Evolutionary conservation across 2,113 vertebrate species (phyloP), one percentile per base, ranked within the genome.

Genomic region (Phrynosoma platyrhinos): DNA sequence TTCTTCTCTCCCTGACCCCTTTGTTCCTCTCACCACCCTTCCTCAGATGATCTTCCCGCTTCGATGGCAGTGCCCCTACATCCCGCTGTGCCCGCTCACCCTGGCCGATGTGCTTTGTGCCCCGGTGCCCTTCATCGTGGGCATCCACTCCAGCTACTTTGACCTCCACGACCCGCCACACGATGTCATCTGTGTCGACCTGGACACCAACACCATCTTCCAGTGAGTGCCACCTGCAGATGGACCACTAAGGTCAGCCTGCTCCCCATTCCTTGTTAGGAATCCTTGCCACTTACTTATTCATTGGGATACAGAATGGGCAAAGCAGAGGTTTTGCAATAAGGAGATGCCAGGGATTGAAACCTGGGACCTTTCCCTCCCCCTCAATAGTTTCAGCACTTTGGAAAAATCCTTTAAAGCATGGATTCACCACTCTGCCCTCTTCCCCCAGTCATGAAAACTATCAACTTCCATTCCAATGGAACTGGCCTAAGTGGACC

Each of bases 171-270:
- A 99, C 95, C 98, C 98, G 0, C 98, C 98, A 1, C 89, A 94
- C 0, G 98, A 99, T 0, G 98, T 99, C 94, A 96, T 98, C 92
- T 99, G 98, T 40, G 97, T 99, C 0, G 98, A 99, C 88, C 97
- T 99, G 84, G 98, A 99, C 94, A 99, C 98, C 94, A 99, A 99
- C 97, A 98, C 98, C 69, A 97, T 99, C 88, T 99, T 98, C 95
- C 98, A 98, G 98, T 99, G 96, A 98, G 98, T 96, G 13, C 16
- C 68, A 71, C 68, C 27, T 10, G 8, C 25, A 30, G 68, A 30
- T 30, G 30, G 68, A 23, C 68, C 23, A 47, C 47, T 47, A 47
- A 7, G 7, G 18, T 40, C 21, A 4, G n/a, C 72, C 18, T 32
- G 5, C 32, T 7, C 13, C 32, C 27, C 69, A 30, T 6, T 20